Evolutionary conservation across 2,113 vertebrate species (phyloP).

Genomic region (Chiloscyllium plagiosum): DNA sequence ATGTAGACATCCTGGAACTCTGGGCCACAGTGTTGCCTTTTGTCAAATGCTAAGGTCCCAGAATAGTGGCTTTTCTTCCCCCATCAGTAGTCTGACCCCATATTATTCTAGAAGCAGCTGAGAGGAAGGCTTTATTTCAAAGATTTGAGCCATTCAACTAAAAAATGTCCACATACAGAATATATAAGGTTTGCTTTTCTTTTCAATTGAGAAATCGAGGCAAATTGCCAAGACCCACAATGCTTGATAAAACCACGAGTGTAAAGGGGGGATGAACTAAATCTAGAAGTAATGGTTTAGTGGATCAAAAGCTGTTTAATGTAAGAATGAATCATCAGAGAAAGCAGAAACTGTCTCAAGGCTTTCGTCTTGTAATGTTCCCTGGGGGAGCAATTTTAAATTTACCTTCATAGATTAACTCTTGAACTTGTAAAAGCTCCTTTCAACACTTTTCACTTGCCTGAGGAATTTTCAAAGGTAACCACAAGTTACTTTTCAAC

Average conservation of each 20-base stretch:
- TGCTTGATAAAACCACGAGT: not conserved
- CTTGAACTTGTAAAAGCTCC: slow-evolving; percentile 23
- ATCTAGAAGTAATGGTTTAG: not conserved
- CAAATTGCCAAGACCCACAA: not conserved
- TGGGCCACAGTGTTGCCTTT: too few relatives aligned
- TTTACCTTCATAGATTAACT: slow-evolving; percentile 19
- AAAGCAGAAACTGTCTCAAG: slow-evolving; percentile 26
- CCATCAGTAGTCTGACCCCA: slow-evolving; percentile 40
- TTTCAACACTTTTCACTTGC: slow-evolving; percentile 17
- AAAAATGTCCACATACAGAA: not conserved
- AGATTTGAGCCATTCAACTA: not conserved
- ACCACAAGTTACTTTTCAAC: not conserved
- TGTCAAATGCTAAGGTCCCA: too few relatives aligned
- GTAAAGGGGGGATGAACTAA: not conserved
- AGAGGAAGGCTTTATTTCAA: not conserved
- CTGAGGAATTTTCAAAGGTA: not conserved
- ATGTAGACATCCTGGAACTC: not conserved
- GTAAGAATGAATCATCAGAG: slow-evolving; percentile 15
- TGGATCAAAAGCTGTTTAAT: slow-evolving; percentile 31
- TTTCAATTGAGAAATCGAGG: not conserved
- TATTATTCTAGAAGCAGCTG: not conserved
- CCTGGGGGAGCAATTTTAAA: slow-evolving; percentile 9
- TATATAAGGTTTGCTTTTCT: not conserved
- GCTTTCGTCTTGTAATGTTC: not conserved
- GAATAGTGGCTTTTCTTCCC: not conserved